phyloP scores from a whole-genome alignment of 2,113 vertebrate species.

The Entosphenus tridentatus region DNA sequence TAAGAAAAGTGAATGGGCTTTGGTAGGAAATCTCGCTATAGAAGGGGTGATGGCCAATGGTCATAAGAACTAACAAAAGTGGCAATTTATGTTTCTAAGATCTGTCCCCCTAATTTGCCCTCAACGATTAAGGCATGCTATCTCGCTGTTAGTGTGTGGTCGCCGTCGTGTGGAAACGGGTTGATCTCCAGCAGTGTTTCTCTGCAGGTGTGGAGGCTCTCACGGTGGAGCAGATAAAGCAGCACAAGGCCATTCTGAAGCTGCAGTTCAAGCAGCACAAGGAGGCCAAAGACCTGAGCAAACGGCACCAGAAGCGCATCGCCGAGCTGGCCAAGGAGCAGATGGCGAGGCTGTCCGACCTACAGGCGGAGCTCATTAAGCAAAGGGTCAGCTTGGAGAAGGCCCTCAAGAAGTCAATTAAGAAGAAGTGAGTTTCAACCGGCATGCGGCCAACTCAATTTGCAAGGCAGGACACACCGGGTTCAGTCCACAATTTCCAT shows the following conservation, averaged over 20 bases:
- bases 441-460: too few relatives aligned
- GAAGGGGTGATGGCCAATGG: too few relatives aligned
- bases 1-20: too few relatives aligned
- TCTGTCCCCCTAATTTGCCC: too few relatives aligned
- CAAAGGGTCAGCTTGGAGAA: conserved; percentile 26
- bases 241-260: conserved; percentile 36
- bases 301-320: conserved; percentile 45
- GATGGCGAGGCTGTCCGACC: conserved; percentile 19
- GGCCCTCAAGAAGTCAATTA: conserved; percentile 23
- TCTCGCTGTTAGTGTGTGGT: too few relatives aligned
- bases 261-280: conserved; percentile 38
- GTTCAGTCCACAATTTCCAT: too few relatives aligned
- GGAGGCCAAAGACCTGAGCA: conserved; percentile 40
- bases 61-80: too few relatives aligned
- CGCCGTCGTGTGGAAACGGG: too few relatives aligned
- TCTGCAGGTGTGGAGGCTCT: conserved; percentile 25
- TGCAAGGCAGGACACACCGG: too few relatives aligned
- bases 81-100: too few relatives aligned
- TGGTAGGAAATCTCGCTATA: too few relatives aligned
- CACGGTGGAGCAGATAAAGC: conserved; percentile 30
- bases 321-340: conserved; percentile 36
- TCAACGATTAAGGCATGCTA: too few relatives aligned
- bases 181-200: not conserved
- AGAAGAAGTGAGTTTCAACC: conserved; percentile 21
- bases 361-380: conserved; percentile 23